Evolutionary conservation across 1,140 invertebrate species (phyloP), one percentile per base, ranked within the genome.

Genomic region (Achatina immaculata): DNA sequence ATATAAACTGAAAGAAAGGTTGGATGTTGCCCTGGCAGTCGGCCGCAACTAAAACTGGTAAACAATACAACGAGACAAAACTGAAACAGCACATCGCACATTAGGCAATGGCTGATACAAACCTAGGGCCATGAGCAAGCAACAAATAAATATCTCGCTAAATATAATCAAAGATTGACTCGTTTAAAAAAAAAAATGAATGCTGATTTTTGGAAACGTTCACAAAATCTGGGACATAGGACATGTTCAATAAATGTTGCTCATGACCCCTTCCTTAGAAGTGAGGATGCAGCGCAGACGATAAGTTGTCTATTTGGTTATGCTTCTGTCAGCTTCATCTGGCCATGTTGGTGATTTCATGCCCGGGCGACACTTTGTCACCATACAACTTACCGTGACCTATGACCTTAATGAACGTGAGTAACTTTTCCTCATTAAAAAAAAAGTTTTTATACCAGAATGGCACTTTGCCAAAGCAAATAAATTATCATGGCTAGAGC

Each of bases 81-180:
- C 16, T 34, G 11, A n/a, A 73, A 73, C 71, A 73, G 71, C 71
- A 45, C 42, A 43, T 19, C 21, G 71, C 71, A 73, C 71, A 73
- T 73, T 73, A 73, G 71, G 71, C 71, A 43, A 34, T 1, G 42
- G 71, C 71, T 31, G 71, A 73, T 73, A 73, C 71, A 73, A 45
- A 73, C 71, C 71, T 73, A 31, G 71, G 71, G 71, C 36, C 68
- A 43, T 1, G 28, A 62, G 38, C 36, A 69, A 51, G 11, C 48
- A 51, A 51, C 48, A n/a, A n/a, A n/a, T n/a, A n/a, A n/a, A n/a
- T n/a, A n/a, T n/a, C n/a, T n/a, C n/a, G n/a, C n/a, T n/a, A n/a
- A n/a, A n/a, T n/a, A n/a, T n/a, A n/a, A n/a, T n/a, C n/a, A n/a
- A n/a, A n/a, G n/a, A n/a, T n/a, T n/a, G n/a, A n/a, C n/a, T n/a